Conservation (phyloP, 2,888 invertebrate genomes). For the Agrochola lychnidis region DNA sequence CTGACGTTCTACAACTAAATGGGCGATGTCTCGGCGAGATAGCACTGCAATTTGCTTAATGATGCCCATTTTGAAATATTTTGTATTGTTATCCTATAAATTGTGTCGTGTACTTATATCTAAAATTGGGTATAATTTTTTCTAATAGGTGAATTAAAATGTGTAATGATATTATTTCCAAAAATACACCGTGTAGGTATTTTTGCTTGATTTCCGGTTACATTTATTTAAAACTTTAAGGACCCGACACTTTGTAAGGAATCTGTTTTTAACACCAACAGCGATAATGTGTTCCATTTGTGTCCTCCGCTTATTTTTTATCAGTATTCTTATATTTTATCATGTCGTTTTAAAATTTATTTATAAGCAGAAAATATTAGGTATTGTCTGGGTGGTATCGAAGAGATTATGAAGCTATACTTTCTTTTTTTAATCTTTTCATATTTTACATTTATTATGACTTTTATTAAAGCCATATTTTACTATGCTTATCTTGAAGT, state of each 20-base stretch:
- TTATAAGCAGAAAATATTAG: conserved; percentile 30
- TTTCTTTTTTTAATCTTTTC: conserved; percentile 46
- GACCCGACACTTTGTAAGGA: not conserved
- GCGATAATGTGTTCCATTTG: conserved; percentile 3
- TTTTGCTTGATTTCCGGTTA: not conserved
- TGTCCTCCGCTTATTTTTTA: conserved; percentile 32
- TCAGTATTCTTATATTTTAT: conserved; percentile 20
- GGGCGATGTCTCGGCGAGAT: conserved; percentile 62
- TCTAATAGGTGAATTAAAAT: not conserved
- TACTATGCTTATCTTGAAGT: conserved; percentile 20
- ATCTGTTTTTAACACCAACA: not conserved
- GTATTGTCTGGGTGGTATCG: conserved; percentile 29
- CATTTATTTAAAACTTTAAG: not conserved
- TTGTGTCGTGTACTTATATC: conserved; percentile 7
- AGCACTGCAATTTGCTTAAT: conserved; percentile 57
- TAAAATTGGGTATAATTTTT: not conserved
- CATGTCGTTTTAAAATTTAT: conserved; percentile 27
- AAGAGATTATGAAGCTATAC: conserved; percentile 22
- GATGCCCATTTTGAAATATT: conserved; percentile 48
- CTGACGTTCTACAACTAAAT: conserved; percentile 54
- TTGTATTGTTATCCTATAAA: conserved; percentile 36
- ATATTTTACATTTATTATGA: conserved; percentile 28
- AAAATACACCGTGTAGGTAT: not conserved
- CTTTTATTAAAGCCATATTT: conserved; percentile 40
- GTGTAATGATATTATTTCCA: not conserved